Evolutionary conservation across 2,797 vertebrate species (phyloP).

Genomic region (Spinibarbus caldwelli): DNA sequence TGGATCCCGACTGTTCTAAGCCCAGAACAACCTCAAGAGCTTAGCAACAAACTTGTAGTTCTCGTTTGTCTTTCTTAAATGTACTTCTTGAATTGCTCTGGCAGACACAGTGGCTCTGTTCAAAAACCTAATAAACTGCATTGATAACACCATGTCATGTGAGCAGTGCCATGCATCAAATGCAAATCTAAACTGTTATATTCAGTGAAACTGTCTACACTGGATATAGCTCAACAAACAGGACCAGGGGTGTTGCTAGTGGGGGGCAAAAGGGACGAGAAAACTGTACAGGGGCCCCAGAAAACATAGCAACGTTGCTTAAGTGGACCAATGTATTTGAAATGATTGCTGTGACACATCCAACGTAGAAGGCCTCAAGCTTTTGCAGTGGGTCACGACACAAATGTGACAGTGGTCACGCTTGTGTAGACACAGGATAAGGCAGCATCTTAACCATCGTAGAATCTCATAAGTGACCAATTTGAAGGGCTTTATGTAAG

Average conservation of each 20-base stretch:
- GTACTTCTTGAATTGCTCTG: background rate
- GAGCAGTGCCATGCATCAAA: background rate
- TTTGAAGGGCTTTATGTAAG: background rate
- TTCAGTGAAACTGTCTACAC: background rate
- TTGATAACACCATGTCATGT: background rate
- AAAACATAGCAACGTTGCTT: background rate
- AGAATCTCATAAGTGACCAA: background rate
- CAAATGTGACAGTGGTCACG: background rate
- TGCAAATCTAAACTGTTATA: background rate
- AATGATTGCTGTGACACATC: background rate
- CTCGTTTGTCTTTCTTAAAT: background rate
- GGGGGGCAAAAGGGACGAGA: background rate
- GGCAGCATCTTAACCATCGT: background rate
- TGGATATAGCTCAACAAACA: background rate
- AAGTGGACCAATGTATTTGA: background rate
- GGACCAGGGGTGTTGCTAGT: background rate
- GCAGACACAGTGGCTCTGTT: background rate
- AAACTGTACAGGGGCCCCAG: background rate
- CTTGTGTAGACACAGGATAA: background rate
- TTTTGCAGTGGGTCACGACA: background rate
- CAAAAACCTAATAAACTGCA: background rate
- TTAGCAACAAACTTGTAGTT: background rate
- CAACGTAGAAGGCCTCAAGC: background rate
- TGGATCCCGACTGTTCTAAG: constrained; percentile 11
- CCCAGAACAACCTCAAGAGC: constrained; percentile 32